Percentiles rank a stretch among this genome's conserved stretches.
These are phyloP conservation scores for Nemapogon koenigi DNA, from an alignment of 2,888 invertebrate species.

Conservation along the genomic window DNA sequence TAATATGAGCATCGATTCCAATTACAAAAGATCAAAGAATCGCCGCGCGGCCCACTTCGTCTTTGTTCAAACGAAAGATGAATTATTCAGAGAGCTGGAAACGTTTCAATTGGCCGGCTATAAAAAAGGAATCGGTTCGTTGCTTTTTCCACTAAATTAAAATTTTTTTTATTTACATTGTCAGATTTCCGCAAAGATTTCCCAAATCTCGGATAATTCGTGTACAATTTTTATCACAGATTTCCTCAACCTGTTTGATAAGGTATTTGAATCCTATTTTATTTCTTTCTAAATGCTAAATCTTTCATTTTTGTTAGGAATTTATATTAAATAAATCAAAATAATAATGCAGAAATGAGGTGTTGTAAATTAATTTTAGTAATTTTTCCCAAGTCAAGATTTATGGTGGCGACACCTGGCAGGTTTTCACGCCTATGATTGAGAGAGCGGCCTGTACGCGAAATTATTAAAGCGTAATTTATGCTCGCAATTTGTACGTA, in stretches of 20 bases:
- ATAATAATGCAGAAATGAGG: too few relatives aligned
- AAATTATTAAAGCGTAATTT: slow-evolving; percentile 61
- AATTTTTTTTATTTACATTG: slow-evolving; percentile 48
- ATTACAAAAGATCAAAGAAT: slow-evolving; percentile 67
- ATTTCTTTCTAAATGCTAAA: too few relatives aligned
- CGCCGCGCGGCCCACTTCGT: slow-evolving; percentile 63
- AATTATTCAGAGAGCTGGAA: slow-evolving; percentile 65
- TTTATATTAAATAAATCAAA: slow-evolving; percentile 1
- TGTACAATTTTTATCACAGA: too few relatives aligned
- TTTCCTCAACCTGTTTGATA: too few relatives aligned
- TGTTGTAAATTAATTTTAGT: slow-evolving; percentile 24
- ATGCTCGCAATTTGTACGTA: slow-evolving; percentile 60
- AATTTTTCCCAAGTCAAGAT: slow-evolving; percentile 45
- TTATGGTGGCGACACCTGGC: slow-evolving; percentile 53
- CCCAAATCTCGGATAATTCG: too few relatives aligned
- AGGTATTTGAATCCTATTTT: too few relatives aligned
- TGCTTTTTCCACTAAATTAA: slow-evolving; percentile 62
- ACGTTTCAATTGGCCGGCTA: slow-evolving; percentile 66
- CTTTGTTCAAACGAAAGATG: slow-evolving; percentile 66
- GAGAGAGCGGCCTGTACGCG: slow-evolving; percentile 43
- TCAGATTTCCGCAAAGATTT: slow-evolving; percentile 7
- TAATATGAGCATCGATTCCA: slow-evolving; percentile 66
- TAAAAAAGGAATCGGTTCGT: slow-evolving; percentile 63
- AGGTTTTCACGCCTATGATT: slow-evolving; percentile 28
- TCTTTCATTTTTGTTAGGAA: too few relatives aligned